Percentiles rank a stretch among this genome's conserved stretches.
Conservation (phyloP, 2,113 vertebrate genomes). For the Notechis scutatus region DNA sequence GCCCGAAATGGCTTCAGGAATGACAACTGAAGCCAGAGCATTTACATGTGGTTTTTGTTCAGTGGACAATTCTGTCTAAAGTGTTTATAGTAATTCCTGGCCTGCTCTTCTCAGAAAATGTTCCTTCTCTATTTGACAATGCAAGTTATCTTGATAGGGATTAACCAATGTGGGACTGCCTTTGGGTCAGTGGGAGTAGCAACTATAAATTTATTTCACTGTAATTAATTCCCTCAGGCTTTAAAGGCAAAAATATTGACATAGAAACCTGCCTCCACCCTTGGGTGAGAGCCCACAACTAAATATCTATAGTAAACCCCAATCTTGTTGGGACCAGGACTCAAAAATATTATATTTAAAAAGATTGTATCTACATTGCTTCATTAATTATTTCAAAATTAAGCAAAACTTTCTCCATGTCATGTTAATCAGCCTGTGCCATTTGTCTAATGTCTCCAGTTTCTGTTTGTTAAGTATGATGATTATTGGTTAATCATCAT, state of each 20-base stretch:
- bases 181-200: constrained; percentile 31
- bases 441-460: not conserved
- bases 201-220: constrained; percentile 29
- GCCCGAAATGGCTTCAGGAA: no score
- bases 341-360: not conserved
- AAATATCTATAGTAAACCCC: constrained; percentile 10
- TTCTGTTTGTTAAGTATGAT: not conserved
- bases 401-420: not conserved
- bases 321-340: constrained; percentile 25
- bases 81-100: rapidly evolving
- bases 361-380: not conserved
- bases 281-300: constrained; percentile 12
- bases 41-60: not conserved
- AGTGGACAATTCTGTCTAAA: not conserved
- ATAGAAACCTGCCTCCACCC: constrained; percentile 37
- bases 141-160: constrained; percentile 24
- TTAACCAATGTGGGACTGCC: constrained; percentile 19
- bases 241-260: constrained; percentile 8
- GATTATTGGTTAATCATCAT: not conserved
- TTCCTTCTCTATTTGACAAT: constrained; percentile 33
- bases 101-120: constrained; percentile 23
- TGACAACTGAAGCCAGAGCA: not conserved
- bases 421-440: not conserved
- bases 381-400: not conserved
- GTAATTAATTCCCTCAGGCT: constrained; percentile 39